Evolutionary conservation across 1,140 invertebrate genomes (phyloP), one percentile per base, ranked within the genome.

Genomic region (Polyergus mexicanus): DNA sequence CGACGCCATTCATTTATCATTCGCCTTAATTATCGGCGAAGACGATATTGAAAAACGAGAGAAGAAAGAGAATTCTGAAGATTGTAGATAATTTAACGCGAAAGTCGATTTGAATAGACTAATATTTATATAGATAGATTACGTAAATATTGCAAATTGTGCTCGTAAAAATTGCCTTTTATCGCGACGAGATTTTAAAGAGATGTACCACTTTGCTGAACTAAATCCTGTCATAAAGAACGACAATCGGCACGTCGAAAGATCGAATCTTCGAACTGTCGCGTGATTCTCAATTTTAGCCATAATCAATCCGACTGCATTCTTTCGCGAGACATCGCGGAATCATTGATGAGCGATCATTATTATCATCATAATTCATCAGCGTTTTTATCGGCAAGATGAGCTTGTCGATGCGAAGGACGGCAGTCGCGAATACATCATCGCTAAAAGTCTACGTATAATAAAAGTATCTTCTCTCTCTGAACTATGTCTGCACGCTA

Each of bases 1-100:
- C 28, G 66, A 69, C 41, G 54, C 25, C 68, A 60, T 72, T 83
- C 68, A 83, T 83, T 83, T 83, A 83, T 83, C 41, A 54, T 58
- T 44, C 32, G 25, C 38, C 41, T 83, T 74, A 83, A 83, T 83
- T 68, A 83, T 72, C 16, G 35, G 16, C 16, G 19, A 63, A 16
- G 35, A 83, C 28, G 38, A 77, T 77, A 63, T 77, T 56, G 32
- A 75, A 56, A 84, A 84, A 65, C 19, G 3, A n/a, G 54, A 13
- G 28, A 60, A 28, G n/a, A 13, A 76, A 76, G 11, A 51, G 32
- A 32, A 41, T 10, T 19, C 44, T n/a, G 41, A 76, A 4, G 41
- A 63, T 19, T 41, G 16, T 28, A 16, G 44, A 41, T 77, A 66
- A 84, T 65, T 75, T 75, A 54, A 10, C 32, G 22, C 16, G 32